These are phyloP conservation scores for Phoeniculus purpureus DNA, from an alignment of 2,797 vertebrate genomes.

Conservation along the genomic window DNA sequence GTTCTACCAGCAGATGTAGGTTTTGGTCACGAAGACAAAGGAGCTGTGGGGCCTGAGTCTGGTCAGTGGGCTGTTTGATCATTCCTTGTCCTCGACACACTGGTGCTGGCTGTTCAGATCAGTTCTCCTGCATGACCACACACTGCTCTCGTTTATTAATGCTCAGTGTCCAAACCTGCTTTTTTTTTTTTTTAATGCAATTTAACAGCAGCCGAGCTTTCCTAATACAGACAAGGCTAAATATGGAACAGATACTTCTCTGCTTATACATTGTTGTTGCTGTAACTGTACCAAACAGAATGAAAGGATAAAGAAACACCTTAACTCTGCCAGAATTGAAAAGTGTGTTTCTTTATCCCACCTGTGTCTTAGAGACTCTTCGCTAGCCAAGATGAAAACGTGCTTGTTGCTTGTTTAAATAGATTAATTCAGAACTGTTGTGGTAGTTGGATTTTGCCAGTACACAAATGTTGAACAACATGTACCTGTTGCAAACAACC, in stretches of 20 bases:
- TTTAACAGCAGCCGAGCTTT: slow-evolving; percentile 37
- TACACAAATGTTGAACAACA: background rate
- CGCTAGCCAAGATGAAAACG: background rate
- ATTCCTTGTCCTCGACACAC: background rate
- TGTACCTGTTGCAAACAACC: background rate
- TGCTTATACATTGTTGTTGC: background rate
- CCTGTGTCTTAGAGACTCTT: background rate
- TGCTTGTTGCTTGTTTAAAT: slow-evolving; percentile 17
- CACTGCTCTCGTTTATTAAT: background rate
- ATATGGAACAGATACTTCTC: slow-evolving; percentile 5
- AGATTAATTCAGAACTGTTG: background rate
- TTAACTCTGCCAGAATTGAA: background rate
- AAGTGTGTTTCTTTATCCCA: background rate
- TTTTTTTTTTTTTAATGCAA: background rate
- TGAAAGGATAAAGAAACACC: slow-evolving; percentile 12
- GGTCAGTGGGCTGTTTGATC: slow-evolving; percentile 30
- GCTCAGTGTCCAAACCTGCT: slow-evolving; percentile 14
- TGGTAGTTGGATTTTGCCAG: background rate
- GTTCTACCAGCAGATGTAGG: slow-evolving; percentile 47
- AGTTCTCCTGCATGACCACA: background rate
- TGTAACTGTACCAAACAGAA: background rate
- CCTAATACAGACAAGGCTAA: slow-evolving; percentile 33
- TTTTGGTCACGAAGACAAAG: slow-evolving; percentile 27
- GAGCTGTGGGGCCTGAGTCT: slow-evolving; percentile 24
- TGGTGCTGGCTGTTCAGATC: background rate